phyloP scores from a whole-genome alignment of 2,888 invertebrate species.

The Drosophila prostipennis region DNA sequence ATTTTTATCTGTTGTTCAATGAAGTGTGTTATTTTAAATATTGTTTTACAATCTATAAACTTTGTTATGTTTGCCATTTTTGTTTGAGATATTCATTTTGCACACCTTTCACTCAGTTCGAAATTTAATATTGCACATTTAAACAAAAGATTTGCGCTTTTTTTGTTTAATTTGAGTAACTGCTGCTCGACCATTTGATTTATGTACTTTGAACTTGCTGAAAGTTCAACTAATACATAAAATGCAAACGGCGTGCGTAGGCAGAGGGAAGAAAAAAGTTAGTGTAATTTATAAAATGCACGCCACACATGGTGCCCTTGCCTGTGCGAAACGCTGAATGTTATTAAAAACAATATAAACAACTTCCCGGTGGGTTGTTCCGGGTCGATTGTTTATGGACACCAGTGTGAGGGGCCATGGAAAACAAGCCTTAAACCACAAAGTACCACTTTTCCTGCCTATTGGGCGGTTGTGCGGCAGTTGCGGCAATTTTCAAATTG shows the following conservation, averaged over 20 bases:
- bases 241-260: slow-evolving; percentile 45
- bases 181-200: slow-evolving; percentile 39
- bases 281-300: slow-evolving; percentile 67
- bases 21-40: too few species aligned
- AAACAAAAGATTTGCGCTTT: not conserved
- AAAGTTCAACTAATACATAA: slow-evolving; percentile 52
- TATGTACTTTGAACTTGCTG: slow-evolving; percentile 49
- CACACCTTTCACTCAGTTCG: not conserved
- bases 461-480: slow-evolving; percentile 37
- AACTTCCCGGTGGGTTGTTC: slow-evolving; percentile 67
- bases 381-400: slow-evolving; percentile 38
- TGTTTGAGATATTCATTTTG: not conserved
- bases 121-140: not conserved
- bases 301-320: slow-evolving; percentile 61
- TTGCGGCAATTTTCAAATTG: slow-evolving; percentile 77
- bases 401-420: slow-evolving; percentile 37
- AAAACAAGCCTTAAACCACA: slow-evolving; percentile 64
- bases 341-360: slow-evolving; percentile 79
- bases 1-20: too few species aligned
- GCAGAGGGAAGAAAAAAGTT: slow-evolving; percentile 44
- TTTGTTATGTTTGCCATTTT: not conserved
- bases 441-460: slow-evolving; percentile 64
- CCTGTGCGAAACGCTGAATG: slow-evolving; percentile 55
- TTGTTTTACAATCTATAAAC: too few species aligned
- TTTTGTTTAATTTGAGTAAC: slow-evolving; percentile 28